phyloP scores from a whole-genome alignment of 2,888 invertebrate species.

The Pammene fasciana region DNA sequence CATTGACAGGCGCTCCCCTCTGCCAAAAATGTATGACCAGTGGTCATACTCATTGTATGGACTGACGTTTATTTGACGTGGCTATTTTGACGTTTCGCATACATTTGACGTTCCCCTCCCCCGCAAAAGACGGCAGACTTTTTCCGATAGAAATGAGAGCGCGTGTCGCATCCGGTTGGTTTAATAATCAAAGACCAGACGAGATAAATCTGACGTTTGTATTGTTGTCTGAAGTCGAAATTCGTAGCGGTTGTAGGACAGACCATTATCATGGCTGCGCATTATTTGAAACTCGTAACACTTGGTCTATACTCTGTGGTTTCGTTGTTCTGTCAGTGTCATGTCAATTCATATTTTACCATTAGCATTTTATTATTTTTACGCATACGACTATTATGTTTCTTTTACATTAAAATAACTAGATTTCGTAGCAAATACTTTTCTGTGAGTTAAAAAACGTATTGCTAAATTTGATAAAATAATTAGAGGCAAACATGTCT shows the following conservation, averaged over 20 bases:
- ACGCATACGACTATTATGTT: constrained; percentile 14
- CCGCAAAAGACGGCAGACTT: too few species aligned
- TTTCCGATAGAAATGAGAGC: too few species aligned
- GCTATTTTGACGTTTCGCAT: too few species aligned
- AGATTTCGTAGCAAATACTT: background rate
- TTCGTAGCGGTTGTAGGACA: background rate
- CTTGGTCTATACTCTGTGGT: constrained; percentile 3
- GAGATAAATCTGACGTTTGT: too few species aligned
- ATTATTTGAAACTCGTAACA: background rate
- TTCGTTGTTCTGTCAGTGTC: constrained; percentile 27
- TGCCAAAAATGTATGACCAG: too few species aligned
- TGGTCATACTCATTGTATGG: too few species aligned
- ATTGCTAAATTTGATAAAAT: background rate
- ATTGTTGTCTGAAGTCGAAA: too few species aligned
- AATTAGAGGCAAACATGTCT: constrained; percentile 56
- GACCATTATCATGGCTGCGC: background rate
- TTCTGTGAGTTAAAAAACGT: background rate
- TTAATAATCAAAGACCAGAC: too few species aligned
- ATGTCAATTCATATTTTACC: constrained; percentile 16
- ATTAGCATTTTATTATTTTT: constrained; percentile 12
- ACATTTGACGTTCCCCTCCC: too few species aligned
- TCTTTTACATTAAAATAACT: constrained; percentile 9
- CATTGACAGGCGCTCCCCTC: too few species aligned
- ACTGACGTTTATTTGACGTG: too few species aligned
- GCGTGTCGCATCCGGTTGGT: too few species aligned